These are phyloP conservation scores for Sitobion miscanthi DNA, from an alignment of 1,140 invertebrate genomes.

Conservation along the genomic window DNA sequence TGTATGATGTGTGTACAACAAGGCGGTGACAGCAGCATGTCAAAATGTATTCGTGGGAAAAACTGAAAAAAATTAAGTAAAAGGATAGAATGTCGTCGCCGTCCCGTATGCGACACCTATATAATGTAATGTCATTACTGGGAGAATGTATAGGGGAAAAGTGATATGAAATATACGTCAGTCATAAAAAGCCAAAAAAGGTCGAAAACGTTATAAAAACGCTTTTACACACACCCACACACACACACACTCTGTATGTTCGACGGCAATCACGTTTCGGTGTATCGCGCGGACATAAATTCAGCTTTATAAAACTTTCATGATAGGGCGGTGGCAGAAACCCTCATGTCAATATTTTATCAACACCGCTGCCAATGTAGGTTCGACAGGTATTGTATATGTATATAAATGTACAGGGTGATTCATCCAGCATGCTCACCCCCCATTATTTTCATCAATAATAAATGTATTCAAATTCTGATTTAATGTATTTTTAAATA, in stretches of 20 bases:
- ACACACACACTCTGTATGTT: not conserved
- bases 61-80: not conserved
- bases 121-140: constrained; percentile 9
- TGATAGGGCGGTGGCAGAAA: not conserved
- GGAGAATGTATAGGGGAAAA: not conserved
- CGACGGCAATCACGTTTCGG: constrained; percentile 45
- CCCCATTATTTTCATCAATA: not conserved
- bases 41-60: not conserved
- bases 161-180: constrained; percentile 27
- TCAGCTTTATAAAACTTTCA: constrained; percentile 54
- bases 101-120: not conserved
- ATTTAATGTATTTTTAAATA: not conserved
- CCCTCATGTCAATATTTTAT: constrained; percentile 38
- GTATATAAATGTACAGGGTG: too few species aligned
- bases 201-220: constrained; percentile 46
- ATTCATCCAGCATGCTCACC: not conserved
- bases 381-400: not conserved
- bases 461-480: not conserved
- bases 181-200: constrained; percentile 20
- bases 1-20: not conserved
- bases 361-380: not conserved
- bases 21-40: not conserved
- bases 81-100: not conserved
- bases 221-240: not conserved
- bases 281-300: constrained; percentile 42